These are phyloP conservation scores for Xanthorhoe spadicearia DNA, from an alignment of 2,888 invertebrate genomes.

Conservation along the genomic window DNA sequence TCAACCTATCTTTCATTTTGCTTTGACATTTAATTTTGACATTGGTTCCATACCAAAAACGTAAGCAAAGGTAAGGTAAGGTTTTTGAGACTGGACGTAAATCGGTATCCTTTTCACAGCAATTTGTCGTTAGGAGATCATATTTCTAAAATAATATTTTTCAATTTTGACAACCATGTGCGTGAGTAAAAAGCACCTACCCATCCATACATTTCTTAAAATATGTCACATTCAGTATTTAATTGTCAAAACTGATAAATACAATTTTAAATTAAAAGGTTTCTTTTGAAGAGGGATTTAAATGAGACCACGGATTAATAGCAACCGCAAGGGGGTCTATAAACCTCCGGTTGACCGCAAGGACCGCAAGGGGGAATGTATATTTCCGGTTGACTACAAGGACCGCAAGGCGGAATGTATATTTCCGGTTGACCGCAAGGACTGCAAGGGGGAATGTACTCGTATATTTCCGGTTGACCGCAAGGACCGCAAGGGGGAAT, in stretches of 20 bases:
- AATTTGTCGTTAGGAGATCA: conserved; percentile 48
- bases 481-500: not conserved
- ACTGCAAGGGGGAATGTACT: not conserved
- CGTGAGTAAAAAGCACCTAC: too few species aligned
- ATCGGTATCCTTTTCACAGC: conserved; percentile 33
- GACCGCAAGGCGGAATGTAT: not conserved
- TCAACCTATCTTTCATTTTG: too few species aligned
- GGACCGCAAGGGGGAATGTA: not conserved
- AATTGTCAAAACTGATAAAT: too few species aligned
- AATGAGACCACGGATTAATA: too few species aligned
- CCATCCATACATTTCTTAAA: too few species aligned
- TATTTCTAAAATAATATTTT: conserved; percentile 20
- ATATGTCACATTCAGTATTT: too few species aligned
- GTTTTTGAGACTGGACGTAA: too few species aligned
- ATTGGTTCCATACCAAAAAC: too few species aligned
- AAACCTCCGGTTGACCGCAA: not conserved
- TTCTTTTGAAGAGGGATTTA: too few species aligned
- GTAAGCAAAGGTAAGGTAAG: too few species aligned
- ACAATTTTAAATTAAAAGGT: not conserved
- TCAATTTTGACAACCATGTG: conserved; percentile 18
- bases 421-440: not conserved
- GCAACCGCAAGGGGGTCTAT: not conserved
- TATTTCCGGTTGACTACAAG: not conserved
- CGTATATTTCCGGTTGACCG: not conserved
- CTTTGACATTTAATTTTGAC: too few species aligned